Base-by-base conservation (phyloP, 2,113 vertebrate genomes). In the Cyanoliseus patagonus region DNA sequence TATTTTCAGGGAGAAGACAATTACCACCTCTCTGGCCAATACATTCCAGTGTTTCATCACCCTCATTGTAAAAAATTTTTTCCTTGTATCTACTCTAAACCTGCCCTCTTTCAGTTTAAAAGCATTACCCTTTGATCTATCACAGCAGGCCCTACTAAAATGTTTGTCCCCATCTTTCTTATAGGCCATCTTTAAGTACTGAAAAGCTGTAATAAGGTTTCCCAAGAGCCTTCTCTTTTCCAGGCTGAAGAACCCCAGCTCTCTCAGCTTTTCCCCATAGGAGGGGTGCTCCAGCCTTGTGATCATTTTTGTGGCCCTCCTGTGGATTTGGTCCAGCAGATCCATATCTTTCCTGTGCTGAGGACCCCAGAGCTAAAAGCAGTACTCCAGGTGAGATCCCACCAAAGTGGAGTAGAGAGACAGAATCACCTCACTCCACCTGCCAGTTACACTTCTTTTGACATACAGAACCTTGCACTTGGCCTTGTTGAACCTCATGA, bases 321-420 rank as follows among this genome's bases (percentile, higher is more conserved):
- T 64, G 14, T 70, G 27, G 12, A 49, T 39, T 4, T 2, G 2
- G 8, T 68, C 51, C 35, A 67, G 17, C 17, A n/a, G 25, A 3
- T 55, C 31, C 8, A 9, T 14, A 16, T 39, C 11, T 11, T 79
- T 22, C 22, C 33, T 61, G 4, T 39, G 6, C 2, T 70, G 49
- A 18, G 20, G 24, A 27, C 7, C 6, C 27, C 17, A 49, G 28
- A 80, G 14, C 9, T 49, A 24, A 6, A 55, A 1, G 1, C 27
- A 44, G 13, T 11, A 46, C 37, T 49, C 11, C 44, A 44, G 39
- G 15, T 25, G 24, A 25, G 15, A 31, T 53, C 31, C 57, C 42
- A 19, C 0, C 0, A 63, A 8, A 47, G 9, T 8, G 8, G 11
- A 41, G 47, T 2, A 67, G 69, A 64, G 20, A n/a, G 27, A 9